These are phyloP conservation scores for Verasper variegatus DNA, from an alignment of 2,113 vertebrate species.

Conservation along the genomic window DNA sequence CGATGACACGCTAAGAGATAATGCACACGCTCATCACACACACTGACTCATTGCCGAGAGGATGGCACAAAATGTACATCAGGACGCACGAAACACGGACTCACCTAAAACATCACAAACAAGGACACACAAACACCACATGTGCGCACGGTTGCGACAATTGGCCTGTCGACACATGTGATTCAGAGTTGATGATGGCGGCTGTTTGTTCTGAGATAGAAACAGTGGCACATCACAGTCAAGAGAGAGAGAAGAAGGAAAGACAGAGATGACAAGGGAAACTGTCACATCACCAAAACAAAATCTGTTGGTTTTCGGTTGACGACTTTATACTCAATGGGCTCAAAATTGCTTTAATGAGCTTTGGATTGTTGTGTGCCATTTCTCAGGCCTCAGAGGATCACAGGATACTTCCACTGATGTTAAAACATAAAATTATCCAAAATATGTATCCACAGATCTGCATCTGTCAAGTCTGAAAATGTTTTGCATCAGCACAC, in stretches of 20 bases:
- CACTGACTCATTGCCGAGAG: not conserved
- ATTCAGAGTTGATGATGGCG: slow-evolving; percentile 21
- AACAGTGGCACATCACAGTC: slow-evolving; percentile 11
- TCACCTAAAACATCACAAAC: slow-evolving; percentile 11
- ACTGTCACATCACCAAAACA: slow-evolving; percentile 8
- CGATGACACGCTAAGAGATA: not conserved
- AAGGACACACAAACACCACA: not conserved
- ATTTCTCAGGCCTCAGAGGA: not conserved
- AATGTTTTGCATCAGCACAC: too few species aligned
- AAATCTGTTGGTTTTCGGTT: not conserved
- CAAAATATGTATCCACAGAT: not conserved
- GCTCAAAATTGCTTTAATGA: slow-evolving; percentile 3
- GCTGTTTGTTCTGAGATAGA: slow-evolving; percentile 24
- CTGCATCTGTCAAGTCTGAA: too few species aligned
- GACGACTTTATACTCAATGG: not conserved
- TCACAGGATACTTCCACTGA: not conserved
- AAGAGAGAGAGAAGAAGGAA: not conserved
- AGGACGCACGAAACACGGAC: not conserved
- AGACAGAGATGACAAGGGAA: not conserved
- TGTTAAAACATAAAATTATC: not conserved
- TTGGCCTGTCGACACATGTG: slow-evolving; percentile 34
- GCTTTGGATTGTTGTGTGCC: not conserved
- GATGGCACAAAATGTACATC: slow-evolving; percentile 1
- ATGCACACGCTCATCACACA: not conserved
- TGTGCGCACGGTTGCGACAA: not conserved